Conservation (phyloP, 2,888 invertebrate species). For the Dynastes tityus region DNA sequence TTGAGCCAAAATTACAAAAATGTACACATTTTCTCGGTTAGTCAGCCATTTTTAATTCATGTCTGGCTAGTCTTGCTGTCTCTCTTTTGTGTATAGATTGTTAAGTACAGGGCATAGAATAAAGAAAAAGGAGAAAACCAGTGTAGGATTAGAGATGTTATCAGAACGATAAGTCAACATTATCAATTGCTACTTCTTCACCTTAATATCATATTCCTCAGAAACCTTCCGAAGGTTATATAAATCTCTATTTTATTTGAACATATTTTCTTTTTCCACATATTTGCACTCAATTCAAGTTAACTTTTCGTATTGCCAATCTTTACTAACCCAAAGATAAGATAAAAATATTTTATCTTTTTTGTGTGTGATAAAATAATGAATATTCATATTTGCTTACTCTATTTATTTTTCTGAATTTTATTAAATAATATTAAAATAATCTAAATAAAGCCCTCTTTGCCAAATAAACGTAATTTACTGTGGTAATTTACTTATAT, state of each 20-base stretch:
- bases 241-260: neutral
- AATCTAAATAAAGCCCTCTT: no score
- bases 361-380: no score
- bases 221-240: neutral
- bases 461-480: no score
- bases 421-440: no score
- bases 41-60: conserved; percentile 64
- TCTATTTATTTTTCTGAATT: no score
- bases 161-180: conserved; percentile 21
- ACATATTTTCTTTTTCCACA: neutral
- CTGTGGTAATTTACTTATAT: no score
- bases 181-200: conserved; percentile 3
- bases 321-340: no score
- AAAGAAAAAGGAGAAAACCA: conserved; percentile 15
- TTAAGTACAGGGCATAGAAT: neutral
- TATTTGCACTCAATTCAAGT: neutral
- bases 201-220: neutral
- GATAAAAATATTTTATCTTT: no score
- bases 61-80: conserved; percentile 36
- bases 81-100: conserved; percentile 23
- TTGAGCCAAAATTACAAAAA: conserved; percentile 60
- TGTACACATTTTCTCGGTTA: conserved; percentile 63
- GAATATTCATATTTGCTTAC: no score
- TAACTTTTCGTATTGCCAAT: no score
- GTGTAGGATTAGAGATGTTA: conserved; percentile 1